Conservation (phyloP, 2,113 vertebrate species). For the Urocitellus parryii region DNA sequence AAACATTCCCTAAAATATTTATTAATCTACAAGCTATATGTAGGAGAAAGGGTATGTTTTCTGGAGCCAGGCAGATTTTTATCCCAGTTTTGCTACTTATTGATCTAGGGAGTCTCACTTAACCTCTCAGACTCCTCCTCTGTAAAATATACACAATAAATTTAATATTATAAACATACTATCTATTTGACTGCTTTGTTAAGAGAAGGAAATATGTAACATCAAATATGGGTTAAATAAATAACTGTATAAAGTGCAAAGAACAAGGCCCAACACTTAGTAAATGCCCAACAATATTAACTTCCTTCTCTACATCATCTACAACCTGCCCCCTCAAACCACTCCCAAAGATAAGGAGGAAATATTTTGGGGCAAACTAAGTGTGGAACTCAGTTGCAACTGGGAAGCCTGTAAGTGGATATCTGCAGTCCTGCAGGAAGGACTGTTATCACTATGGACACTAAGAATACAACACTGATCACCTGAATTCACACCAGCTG, state of each 20-base stretch:
- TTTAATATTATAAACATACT: neutral
- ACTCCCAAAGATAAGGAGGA: neutral
- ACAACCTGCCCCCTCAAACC: neutral
- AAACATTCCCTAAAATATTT: neutral
- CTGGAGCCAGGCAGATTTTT: neutral
- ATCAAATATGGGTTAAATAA: constrained; percentile 33
- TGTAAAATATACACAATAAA: neutral
- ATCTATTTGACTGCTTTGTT: neutral
- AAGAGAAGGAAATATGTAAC: neutral
- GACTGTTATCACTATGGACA: neutral
- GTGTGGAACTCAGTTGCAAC: neutral
- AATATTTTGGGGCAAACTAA: neutral
- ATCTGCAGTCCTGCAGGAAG: neutral
- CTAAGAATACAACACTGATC: neutral
- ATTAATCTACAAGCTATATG: constrained; percentile 31
- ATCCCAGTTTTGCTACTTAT: neutral
- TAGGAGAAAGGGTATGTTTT: neutral
- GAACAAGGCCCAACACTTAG: neutral
- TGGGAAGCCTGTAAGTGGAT: neutral
- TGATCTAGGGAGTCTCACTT: neutral
- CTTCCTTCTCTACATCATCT: neutral
- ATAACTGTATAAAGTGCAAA: neutral
- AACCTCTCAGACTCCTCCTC: neutral
- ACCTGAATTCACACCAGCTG: neutral
- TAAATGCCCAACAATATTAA: neutral